A percentile compares a stretch with the other conserved stretches of the same genome.
These are phyloP conservation scores for Plotosus lineatus DNA, from an alignment of 2,113 vertebrate genomes.

Conservation along the genomic window DNA sequence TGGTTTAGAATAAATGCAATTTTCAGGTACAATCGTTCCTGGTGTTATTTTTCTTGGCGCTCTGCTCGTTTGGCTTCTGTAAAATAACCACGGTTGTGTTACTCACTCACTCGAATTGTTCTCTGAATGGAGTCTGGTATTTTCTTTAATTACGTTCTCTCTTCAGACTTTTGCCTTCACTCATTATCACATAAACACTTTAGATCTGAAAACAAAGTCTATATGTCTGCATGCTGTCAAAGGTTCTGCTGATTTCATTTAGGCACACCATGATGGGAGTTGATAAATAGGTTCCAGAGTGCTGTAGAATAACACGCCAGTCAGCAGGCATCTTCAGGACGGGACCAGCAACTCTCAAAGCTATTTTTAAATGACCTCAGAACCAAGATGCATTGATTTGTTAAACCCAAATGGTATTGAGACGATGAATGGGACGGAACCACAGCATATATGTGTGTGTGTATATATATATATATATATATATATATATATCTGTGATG, in stretches of 20 bases:
- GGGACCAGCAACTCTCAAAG: background rate
- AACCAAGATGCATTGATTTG: background rate
- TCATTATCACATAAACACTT: conserved; percentile 46
- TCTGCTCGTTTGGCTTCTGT: background rate
- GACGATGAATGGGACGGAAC: background rate
- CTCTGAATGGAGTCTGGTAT: background rate
- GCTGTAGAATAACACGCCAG: background rate
- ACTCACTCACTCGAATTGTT: background rate
- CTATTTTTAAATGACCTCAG: background rate
- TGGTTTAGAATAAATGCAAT: conserved; percentile 4
- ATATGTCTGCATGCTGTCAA: conserved; percentile 25
- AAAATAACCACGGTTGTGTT: background rate
- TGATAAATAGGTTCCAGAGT: conserved; percentile 25
- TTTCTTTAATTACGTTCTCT: background rate
- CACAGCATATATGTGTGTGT: no score
- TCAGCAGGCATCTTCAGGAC: background rate
- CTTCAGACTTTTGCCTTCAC: background rate
- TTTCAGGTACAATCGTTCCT: background rate
- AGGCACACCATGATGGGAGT: background rate
- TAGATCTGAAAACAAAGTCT: conserved; percentile 11
- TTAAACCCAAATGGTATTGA: no score
- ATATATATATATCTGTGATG: no score
- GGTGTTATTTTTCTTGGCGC: background rate
- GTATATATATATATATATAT: no score
- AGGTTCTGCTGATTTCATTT: conserved; percentile 38